Conservation (phyloP, 2,113 vertebrate genomes). For the Ptychochromis oligacanthus region DNA sequence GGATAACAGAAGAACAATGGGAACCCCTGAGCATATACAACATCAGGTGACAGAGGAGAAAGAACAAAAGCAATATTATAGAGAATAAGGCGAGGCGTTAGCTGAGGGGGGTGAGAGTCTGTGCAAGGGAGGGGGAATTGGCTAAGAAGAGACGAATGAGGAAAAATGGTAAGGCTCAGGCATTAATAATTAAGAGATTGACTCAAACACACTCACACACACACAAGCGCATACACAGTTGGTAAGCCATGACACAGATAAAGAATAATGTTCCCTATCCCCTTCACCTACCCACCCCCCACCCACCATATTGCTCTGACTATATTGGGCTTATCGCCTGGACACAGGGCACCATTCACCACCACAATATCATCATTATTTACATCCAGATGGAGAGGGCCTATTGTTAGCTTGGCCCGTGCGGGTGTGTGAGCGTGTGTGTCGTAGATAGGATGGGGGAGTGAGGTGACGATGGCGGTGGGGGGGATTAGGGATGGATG, state of each 20-base stretch:
- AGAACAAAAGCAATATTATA: conserved; percentile 53
- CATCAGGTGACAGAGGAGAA: background rate
- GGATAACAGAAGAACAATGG: conserved; percentile 41
- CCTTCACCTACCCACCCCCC: background rate
- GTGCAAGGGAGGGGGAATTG: background rate
- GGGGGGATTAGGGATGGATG: conserved; percentile 45
- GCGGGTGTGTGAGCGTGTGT: conserved; percentile 29
- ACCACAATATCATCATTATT: conserved; percentile 75
- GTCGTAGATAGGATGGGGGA: conserved; percentile 32
- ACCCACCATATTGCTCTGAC: conserved; percentile 41
- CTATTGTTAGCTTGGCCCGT: conserved; percentile 63
- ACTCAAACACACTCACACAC: conserved; percentile 36
- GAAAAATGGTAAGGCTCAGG: conserved; percentile 26
- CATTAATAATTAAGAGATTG: conserved; percentile 70
- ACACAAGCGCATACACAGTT: conserved; percentile 28
- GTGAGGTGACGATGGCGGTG: conserved; percentile 9
- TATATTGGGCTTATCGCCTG: conserved; percentile 77
- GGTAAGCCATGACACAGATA: conserved; percentile 63
- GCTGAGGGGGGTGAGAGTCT: background rate
- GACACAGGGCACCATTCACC: conserved; percentile 73
- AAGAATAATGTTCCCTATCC: conserved; percentile 44
- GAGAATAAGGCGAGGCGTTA: conserved; percentile 12
- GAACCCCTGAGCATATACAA: background rate
- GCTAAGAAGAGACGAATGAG: conserved; percentile 29
- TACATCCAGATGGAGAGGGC: conserved; percentile 73